Conservation (phyloP, 2,113 vertebrate species). For the Calyptommatus sinebrachiatus region DNA sequence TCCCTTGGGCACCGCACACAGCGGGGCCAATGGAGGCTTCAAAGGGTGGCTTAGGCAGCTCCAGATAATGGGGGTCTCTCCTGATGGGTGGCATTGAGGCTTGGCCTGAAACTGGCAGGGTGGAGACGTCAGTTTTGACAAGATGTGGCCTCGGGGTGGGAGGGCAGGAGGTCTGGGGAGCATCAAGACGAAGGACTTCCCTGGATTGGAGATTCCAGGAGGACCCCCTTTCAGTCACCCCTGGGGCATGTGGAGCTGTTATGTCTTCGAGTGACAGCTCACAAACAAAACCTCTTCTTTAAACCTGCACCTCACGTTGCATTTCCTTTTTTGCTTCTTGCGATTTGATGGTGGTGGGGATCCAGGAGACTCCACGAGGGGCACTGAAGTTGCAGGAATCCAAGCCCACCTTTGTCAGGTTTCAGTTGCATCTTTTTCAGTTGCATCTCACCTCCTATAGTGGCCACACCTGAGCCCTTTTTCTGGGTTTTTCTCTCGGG, state of each 20-base stretch:
- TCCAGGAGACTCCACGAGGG: too few relatives aligned
- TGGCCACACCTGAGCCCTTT: too few relatives aligned
- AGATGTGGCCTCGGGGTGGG: neutral
- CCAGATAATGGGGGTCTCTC: neutral
- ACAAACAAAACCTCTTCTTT: too few relatives aligned
- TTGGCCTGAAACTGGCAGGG: neutral
- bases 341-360: neutral
- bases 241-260: neutral
- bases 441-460: too few relatives aligned
- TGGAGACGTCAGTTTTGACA: too few relatives aligned
- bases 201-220: neutral
- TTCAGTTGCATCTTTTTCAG: neutral
- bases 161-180: neutral
- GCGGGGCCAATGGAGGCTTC: neutral
- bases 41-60: neutral
- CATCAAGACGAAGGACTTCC: neutral
- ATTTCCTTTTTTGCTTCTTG: neutral
- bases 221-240: neutral
- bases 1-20: too few relatives aligned
- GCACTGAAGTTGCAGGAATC: too few relatives aligned
- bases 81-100: too few relatives aligned
- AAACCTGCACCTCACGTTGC: neutral
- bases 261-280: too few relatives aligned
- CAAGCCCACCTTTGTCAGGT: too few relatives aligned
- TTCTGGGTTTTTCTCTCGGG: too few relatives aligned